Evolutionary conservation across 2,113 vertebrate genomes (phyloP), one percentile per base, ranked within the genome.

Genomic region (Sylvilagus bachmani): DNA sequence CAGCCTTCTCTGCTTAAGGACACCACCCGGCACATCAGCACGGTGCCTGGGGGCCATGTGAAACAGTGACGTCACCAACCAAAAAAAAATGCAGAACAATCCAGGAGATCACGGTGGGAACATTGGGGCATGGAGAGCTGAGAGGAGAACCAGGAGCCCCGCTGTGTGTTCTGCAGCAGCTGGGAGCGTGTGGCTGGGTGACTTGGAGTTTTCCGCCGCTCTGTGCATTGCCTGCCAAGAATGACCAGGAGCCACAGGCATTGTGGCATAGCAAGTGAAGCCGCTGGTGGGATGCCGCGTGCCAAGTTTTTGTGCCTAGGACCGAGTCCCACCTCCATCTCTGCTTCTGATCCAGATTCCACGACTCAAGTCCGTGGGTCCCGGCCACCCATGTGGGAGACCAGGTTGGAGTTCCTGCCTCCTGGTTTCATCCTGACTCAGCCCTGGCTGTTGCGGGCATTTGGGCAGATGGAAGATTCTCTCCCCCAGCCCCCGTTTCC

Each of bases 191-290:
- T 31, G 7, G 2, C 12, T 4, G 1, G 36, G 66, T 2, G 3
- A 55, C 64, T 89, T 24, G 6, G 44, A 1, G 49, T 22, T 19
- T 38, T 64, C 33, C 0, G 0, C 25, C 22, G 69, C 69, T 79
- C 10, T 17, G 33, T 1, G 0, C 29, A 2, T 27, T 31, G 11
- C 22, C 27, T 44, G 44, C 44, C 44, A 0, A 0, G 0, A 66
- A 16, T 16, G 16, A 49, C 77, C 53, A 0, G 44, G 6, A 44
- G 44, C 44, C 44, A 44, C 44, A 44, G 44, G 44, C 44, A 44
- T 44, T 44, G 44, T 44, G 44, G 44, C 44, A 8, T 44, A 44
- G 44, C 44, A 44, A 44, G 44, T 44, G 44, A 44, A 44, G 44
- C 44, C 44, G 44, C 44, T 44, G 44, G 44, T 44, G 44, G 44